Base-by-base conservation (phyloP, 2,797 vertebrate species). In the Synaphobranchus kaupii region DNA sequence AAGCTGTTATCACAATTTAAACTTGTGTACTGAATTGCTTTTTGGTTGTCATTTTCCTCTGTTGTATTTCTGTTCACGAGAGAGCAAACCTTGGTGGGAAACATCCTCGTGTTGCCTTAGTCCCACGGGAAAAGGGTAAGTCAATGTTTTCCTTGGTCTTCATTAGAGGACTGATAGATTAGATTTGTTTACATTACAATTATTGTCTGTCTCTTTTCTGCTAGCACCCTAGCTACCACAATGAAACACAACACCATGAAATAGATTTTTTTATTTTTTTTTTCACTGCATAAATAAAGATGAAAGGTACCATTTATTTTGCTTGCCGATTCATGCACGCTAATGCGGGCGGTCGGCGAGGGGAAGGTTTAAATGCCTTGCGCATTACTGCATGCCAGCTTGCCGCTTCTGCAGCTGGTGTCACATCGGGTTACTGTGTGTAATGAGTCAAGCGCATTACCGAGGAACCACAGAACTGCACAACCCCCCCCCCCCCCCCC, bases 231-330 rank as follows among this genome's bases (percentile, higher is more conserved):
- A 48, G 44, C 13, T 56, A 28, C 9, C 25, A 83, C 48, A 28
- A 50, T 83, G 80, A 83, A 78, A 47, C 34, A 47, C 22, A 54
- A 31, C 81, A 58, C 25, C 52, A 83, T 56, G 31, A 83, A 83
- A 83, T 54, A 96, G 93, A 95, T 93, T 94, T 92, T 92, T 94
- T 92, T n/a, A n/a, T n/a, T 90, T 92, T 92, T 90, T 93, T n/a
- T 50, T 6, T 25, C 71, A 8, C 44, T 85, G 90, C 60, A 73
- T 92, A 92, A 93, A 94, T 89, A 93, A 87, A 92, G 95, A 96
- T 95, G 94, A 95, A 95, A 96, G 96, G 93, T 93, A 94, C 92
- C 94, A 93, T 95, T 94, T 95, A 93, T 94, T 94, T 94, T 92
- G 91, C 94, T 89, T 91, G 78, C 48, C 92, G 89, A 93, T 95